A percentile compares a stretch with the other conserved stretches of the same genome.
These are phyloP conservation scores for Tragelaphus strepsiceros DNA, from an alignment of 2,113 vertebrate species.

Conservation along the genomic window DNA sequence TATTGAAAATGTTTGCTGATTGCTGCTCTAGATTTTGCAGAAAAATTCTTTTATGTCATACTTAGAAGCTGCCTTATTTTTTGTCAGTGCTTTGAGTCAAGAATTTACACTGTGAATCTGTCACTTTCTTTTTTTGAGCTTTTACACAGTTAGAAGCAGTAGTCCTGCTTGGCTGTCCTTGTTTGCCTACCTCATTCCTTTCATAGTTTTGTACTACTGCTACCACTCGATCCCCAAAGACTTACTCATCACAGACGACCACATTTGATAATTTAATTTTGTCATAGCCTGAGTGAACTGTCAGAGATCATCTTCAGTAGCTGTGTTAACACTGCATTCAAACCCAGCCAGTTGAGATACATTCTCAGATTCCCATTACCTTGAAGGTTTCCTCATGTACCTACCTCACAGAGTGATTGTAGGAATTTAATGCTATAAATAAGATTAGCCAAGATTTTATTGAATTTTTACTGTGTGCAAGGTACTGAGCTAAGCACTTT, in stretches of 20 bases:
- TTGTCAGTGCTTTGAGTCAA: not conserved
- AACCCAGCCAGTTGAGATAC: not conserved
- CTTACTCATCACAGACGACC: not conserved
- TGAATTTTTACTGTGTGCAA: not conserved
- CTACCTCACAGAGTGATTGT: not conserved
- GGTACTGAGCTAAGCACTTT: not conserved
- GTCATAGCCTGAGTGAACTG: not conserved
- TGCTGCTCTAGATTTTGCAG: not conserved
- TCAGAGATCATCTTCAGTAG: not conserved
- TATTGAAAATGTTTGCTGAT: not conserved
- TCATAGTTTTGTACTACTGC: not conserved
- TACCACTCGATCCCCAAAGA: not conserved
- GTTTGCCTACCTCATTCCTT: not conserved
- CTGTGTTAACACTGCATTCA: not conserved
- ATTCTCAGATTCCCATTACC: not conserved
- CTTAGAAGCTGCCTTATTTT: not conserved
- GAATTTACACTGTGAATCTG: not conserved
- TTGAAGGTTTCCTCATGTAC: not conserved
- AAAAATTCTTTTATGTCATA: not conserved
- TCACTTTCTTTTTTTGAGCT: not conserved
- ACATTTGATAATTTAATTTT: not conserved
- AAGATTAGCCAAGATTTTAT: not conserved
- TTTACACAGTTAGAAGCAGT: not conserved
- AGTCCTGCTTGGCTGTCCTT: not conserved
- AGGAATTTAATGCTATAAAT: constrained; percentile 16